Evolutionary conservation across 2,888 invertebrate species (phyloP), one percentile per base, ranked within the genome.

Genomic region (Apamea crenata): DNA sequence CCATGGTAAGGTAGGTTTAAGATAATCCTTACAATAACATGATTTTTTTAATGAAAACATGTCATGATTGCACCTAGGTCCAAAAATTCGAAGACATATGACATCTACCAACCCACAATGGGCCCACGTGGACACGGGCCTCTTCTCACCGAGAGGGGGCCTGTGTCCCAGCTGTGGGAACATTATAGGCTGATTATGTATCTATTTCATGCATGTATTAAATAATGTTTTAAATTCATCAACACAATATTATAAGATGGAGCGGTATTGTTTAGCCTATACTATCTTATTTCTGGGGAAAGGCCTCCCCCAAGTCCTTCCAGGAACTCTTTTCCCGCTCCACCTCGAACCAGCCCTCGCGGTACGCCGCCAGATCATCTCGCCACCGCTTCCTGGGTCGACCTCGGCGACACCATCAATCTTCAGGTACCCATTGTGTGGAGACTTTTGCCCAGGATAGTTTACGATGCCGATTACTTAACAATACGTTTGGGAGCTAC

Each of bases 21-120:
- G n/a, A 44, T 63, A 78, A 68, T 68, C 78, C 40, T 32, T n/a
- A 53, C 0, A 63, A 18, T 29, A 76, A n/a, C 75, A 59, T 44
- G 12, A 12, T 56, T 74, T 74, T 29, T 10, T 14, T 14, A 47
- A 66, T 10, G 16, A 71, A 71, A 75, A 32, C 16, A 63, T 63
- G 29, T 8, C 18, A 32, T 3, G 3, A 47, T 16, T 47, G 47
- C 3, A 47, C 47, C 40, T 40, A 6, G 40, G 7, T 40, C 40
- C 40, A 40, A 40, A 40, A 40, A 40, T 40, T 40, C 40, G 40
- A 40, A 40, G 40, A 40, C 40, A 40, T 40, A 40, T 40, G 40
- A 7, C 40, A 40, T 40, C 40, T 40, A 40, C 7, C 40, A 40
- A 40, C 40, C 40, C 40, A 40, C 40, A 40, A 40, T 40, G 40